Base-by-base conservation (phyloP, 2,797 vertebrate genomes). In the Parambassis ranga region DNA sequence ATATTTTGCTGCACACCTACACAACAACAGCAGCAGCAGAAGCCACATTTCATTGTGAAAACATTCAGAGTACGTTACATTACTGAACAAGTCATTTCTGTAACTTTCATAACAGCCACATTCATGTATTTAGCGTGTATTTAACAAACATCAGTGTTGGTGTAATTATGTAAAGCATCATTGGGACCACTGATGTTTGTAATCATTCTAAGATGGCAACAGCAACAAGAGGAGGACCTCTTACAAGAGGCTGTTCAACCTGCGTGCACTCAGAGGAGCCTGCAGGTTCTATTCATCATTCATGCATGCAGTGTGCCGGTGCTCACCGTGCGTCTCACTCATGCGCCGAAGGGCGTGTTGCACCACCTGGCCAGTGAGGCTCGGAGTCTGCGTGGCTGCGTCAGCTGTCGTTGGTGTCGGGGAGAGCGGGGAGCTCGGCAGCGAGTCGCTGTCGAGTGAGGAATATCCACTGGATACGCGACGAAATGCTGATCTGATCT, bases 381-480 rank as follows among this genome's bases (percentile, higher is more conserved):
- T 96, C 60, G 94, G 93, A 39, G 96, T 98, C 91, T 97, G 96
- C 66, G 96, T 96, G 51, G 93, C 90, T 84, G 91, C 93, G 83
- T 96, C 94, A 66, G 93, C 92, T 84, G 91, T 76, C 49, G 2
- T 6, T 1, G 65, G 49, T 37, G 46, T 53, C 27, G 68, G 52
- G 8, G 92, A 92, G 80, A 93, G 88, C 66, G 92, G 94, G 19
- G 95, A 94, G 87, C 89, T 93, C 79, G 91, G 91, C 60, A 75
- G 31, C 10, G 94, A 95, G 81, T 95, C 94, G 67, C 89, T 84
- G 77, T 97, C 95, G 79, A 90, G 93, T 77, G 96, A 97, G 91
- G 94, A 95, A 92, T 97, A 98, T 71, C 96, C 97, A 81, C 95
- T 98, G 84, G 96, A 98, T 30, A 91, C 90, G 78, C 85, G 82